Conservation (phyloP, 2,797 vertebrate genomes). For the Harpagifer antarcticus region DNA sequence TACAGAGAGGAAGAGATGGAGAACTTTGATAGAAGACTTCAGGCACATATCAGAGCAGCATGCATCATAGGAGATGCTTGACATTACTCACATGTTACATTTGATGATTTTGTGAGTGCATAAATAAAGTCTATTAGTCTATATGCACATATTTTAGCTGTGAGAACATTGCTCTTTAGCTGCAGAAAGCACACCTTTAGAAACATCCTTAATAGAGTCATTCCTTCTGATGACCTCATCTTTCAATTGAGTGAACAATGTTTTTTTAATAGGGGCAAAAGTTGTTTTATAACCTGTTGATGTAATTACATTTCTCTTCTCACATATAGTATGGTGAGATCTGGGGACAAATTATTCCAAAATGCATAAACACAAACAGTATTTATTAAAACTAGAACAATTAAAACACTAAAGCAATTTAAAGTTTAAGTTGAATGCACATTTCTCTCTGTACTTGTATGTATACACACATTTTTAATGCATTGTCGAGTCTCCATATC, state of each 20-base stretch:
- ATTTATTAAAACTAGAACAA: not conserved
- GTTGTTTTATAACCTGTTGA: conserved; percentile 1
- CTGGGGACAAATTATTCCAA: not conserved
- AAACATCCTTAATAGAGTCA: not conserved
- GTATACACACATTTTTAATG: not conserved
- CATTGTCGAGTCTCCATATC: not conserved
- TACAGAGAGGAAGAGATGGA: conserved; percentile 13
- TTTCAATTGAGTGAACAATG: not conserved
- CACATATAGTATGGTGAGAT: not conserved
- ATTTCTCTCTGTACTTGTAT: not conserved
- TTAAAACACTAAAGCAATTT: not conserved
- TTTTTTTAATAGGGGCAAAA: not conserved
- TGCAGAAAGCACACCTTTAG: not conserved
- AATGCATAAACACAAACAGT: not conserved
- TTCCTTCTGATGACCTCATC: not conserved
- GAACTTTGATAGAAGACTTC: not conserved
- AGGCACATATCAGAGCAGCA: not conserved
- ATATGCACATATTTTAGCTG: not conserved
- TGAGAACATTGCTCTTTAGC: not conserved
- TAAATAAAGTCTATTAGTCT: conserved; percentile 3
- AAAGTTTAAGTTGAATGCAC: not conserved
- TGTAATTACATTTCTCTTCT: not conserved
- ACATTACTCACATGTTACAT: not conserved
- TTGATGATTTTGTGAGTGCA: not conserved
- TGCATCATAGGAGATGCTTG: not conserved